Percentiles rank a stretch among this genome's conserved stretches.
These are phyloP conservation scores for Lepus timidus DNA, from an alignment of 2,113 vertebrate species.

Conservation along the genomic window DNA sequence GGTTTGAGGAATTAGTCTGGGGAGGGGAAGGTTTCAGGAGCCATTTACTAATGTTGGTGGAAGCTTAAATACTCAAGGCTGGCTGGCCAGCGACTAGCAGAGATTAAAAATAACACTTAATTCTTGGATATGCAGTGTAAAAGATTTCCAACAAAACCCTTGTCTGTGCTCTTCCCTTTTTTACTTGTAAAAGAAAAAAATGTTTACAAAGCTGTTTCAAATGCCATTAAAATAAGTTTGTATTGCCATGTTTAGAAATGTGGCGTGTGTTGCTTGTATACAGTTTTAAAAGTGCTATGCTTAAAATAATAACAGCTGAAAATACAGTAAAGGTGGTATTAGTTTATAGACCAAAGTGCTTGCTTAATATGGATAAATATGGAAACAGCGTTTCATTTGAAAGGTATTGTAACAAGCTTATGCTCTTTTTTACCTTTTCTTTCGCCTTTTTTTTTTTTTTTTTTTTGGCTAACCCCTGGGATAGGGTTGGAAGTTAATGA, in stretches of 20 bases:
- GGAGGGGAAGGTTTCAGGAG: neutral
- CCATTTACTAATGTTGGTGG: neutral
- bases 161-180: neutral
- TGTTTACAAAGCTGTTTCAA: conserved; percentile 27
- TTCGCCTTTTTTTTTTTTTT: too few species aligned
- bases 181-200: conserved; percentile 3
- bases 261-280: neutral
- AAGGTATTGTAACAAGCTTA: neutral
- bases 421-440: neutral
- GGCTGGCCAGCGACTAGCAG: neutral
- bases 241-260: conserved; percentile 28
- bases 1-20: neutral
- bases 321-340: conserved; percentile 9
- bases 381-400: neutral
- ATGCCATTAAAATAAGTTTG: neutral
- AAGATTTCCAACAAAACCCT: conserved; percentile 54
- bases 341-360: neutral
- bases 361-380: conserved; percentile 45
- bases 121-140: neutral
- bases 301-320: conserved; percentile 41
- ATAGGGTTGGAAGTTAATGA: too few species aligned
- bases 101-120: neutral
- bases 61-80: neutral
- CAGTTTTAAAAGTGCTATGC: neutral
- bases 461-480: neutral